A percentile compares a stretch with the other conserved stretches of the same genome.
phyloP scores from a whole-genome alignment of 2,113 vertebrate genomes.

The Leptodactylus fuscus region DNA sequence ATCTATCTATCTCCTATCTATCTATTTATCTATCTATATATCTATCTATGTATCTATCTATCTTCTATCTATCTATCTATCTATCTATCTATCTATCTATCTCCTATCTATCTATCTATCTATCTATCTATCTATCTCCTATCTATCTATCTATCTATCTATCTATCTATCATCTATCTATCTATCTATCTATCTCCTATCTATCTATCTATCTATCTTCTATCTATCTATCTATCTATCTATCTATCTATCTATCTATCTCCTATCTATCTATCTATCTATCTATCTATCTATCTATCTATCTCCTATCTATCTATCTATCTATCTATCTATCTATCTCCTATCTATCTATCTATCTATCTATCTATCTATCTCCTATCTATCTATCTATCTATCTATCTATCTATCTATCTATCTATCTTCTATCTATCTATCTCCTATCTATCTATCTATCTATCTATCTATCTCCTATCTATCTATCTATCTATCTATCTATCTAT shows the following conservation, averaged over 20 bases:
- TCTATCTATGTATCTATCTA: too few species aligned
- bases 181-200: not conserved
- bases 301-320: not conserved
- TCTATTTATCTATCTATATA: too few species aligned
- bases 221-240: not conserved
- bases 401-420: not conserved
- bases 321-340: not conserved
- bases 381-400: not conserved
- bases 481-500: not conserved
- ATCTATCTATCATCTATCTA: conserved; percentile 7
- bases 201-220: not conserved
- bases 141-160: conserved; percentile 9
- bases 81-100: too few species aligned
- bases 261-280: not conserved
- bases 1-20: too few species aligned
- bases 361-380: not conserved
- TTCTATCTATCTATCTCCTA: not conserved
- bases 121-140: too few species aligned
- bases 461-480: not conserved
- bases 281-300: not conserved
- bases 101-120: too few species aligned
- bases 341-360: not conserved
- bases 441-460: not conserved
- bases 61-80: too few species aligned
- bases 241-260: conserved; percentile 10